phyloP scores from a whole-genome alignment of 2,113 vertebrate genomes.

The Amazona vittata region DNA sequence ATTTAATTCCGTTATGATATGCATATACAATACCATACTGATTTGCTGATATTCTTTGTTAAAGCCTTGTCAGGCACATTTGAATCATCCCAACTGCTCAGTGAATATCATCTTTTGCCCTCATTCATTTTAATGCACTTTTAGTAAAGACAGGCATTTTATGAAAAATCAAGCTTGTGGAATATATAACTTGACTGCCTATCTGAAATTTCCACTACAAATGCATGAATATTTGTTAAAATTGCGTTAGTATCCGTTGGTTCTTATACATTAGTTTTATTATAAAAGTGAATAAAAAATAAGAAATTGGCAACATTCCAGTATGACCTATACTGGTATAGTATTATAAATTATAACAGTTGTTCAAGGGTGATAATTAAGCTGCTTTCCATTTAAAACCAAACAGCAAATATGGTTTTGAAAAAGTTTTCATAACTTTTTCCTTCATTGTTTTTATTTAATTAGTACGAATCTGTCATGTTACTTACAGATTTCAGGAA shows the following conservation, averaged over 20 bases:
- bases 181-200: constrained; percentile 16
- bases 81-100: constrained; percentile 47
- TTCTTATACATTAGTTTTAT: neutral
- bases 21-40: neutral
- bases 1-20: neutral
- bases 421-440: neutral
- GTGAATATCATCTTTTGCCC: constrained; percentile 10
- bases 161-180: neutral
- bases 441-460: neutral
- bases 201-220: constrained; percentile 24
- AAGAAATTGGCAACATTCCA: neutral
- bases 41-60: neutral
- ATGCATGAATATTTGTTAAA: constrained; percentile 26
- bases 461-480: neutral
- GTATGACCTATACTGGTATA: neutral
- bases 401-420: neutral
- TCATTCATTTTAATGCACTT: constrained; percentile 31
- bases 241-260: neutral
- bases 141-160: constrained; percentile 42
- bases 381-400: neutral
- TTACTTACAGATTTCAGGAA: neutral
- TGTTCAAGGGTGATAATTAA: neutral
- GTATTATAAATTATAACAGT: neutral
- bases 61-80: neutral
- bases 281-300: neutral